Evolutionary conservation across 2,888 invertebrate genomes (phyloP).

Genomic region (Scaptomyza reducta): DNA sequence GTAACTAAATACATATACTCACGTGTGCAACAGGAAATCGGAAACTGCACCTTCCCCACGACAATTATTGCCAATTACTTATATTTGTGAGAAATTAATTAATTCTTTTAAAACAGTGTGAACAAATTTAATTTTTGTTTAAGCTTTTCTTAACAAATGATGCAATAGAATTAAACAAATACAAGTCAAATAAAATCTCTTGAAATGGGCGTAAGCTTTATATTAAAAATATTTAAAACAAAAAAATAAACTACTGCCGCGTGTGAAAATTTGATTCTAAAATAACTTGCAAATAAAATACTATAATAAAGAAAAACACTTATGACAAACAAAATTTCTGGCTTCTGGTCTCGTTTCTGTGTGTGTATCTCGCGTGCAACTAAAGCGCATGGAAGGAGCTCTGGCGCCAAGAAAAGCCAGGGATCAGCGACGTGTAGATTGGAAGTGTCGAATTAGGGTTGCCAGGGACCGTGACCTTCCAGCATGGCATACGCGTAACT

Average conservation of each 20-base stretch:
- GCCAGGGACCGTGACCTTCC: conserved; percentile 47
- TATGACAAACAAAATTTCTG: conserved; percentile 61
- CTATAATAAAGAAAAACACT: conserved; percentile 49
- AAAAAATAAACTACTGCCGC: conserved; percentile 30
- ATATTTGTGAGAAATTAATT: conserved; percentile 7
- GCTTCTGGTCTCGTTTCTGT: conserved; percentile 37
- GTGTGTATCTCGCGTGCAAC: conserved; percentile 44
- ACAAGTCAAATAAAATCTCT: conserved; percentile 52
- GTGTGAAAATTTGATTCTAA: conserved; percentile 7
- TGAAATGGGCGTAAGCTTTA: conserved; percentile 45
- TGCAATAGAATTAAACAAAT: conserved; percentile 42
- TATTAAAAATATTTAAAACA: conserved; percentile 50
- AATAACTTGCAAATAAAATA: conserved; percentile 23
- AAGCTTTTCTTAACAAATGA: conserved; percentile 51
- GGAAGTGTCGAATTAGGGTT: conserved; percentile 54
- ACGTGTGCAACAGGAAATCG: conserved; percentile 34
- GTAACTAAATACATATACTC: conserved; percentile 32
- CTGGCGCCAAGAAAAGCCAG: conserved; percentile 52
- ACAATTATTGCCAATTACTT: conserved; percentile 9
- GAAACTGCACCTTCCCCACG: not conserved
- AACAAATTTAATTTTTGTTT: conserved; percentile 50
- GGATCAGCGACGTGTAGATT: conserved; percentile 44
- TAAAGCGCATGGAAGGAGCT: conserved; percentile 42
- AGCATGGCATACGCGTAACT: not conserved
- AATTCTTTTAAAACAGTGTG: conserved; percentile 18